Percentiles rank a stretch among this genome's conserved stretches.
Evolutionary conservation across 2,113 vertebrate genomes (phyloP).

Genomic region (Nymphicus hollandicus): DNA sequence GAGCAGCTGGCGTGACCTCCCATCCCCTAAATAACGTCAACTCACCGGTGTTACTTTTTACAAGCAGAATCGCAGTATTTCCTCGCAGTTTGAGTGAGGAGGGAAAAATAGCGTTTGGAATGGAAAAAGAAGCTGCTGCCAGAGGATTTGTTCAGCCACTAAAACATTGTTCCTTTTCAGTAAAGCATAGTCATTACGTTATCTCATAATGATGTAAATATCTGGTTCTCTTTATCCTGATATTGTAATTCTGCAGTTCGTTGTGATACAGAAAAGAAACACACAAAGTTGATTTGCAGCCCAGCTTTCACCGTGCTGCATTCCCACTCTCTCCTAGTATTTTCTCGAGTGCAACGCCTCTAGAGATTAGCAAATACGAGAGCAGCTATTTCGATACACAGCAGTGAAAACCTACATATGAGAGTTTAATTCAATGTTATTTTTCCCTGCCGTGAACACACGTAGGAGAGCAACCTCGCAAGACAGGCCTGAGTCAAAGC

Average conservation of each 20-base stretch:
- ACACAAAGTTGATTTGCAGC: background rate
- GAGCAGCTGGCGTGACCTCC: background rate
- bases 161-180: conserved; percentile 11
- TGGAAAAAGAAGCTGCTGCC: conserved; percentile 24
- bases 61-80: background rate
- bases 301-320: background rate
- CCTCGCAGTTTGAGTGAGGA: background rate
- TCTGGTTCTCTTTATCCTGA: conserved; percentile 30
- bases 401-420: background rate
- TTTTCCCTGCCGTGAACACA: background rate
- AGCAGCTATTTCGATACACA: background rate
- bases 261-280: background rate
- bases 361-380: background rate
- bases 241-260: background rate
- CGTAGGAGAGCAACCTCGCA: background rate
- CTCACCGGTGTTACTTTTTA: conserved; percentile 9
- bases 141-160: conserved; percentile 13
- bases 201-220: conserved; percentile 33
- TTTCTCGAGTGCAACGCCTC: background rate
- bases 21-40: background rate
- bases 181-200: background rate
- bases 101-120: background rate
- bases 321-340: background rate
- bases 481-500: background rate
- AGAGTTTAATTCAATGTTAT: background rate